A percentile compares a stretch with the other conserved stretches of the same genome.
phyloP scores from a whole-genome alignment of 2,797 vertebrate species.

The Falco biarmicus region DNA sequence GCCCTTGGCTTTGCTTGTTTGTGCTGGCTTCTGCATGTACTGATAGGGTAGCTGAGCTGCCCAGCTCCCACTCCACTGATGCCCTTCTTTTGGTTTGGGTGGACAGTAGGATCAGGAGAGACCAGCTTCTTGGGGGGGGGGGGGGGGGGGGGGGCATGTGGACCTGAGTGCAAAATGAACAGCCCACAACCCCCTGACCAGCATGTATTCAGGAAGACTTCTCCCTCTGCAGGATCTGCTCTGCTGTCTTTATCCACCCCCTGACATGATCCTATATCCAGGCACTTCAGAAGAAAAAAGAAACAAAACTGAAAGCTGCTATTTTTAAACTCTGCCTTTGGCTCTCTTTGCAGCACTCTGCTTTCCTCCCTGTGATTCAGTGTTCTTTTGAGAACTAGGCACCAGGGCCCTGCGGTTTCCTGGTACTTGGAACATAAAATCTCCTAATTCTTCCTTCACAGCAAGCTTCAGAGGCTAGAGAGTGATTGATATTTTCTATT shows the following conservation, averaged over 20 bases:
- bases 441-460: constrained; percentile 50
- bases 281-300: constrained; percentile 57
- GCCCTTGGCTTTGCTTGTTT: background rate
- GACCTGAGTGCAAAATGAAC: background rate
- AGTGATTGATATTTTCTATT: constrained; percentile 52
- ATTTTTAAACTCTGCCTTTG: constrained; percentile 49
- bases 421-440: constrained; percentile 55
- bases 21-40: background rate
- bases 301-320: constrained; percentile 56
- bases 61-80: background rate
- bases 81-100: background rate
- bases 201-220: background rate
- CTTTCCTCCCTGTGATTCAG: constrained; percentile 30
- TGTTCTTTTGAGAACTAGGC: constrained; percentile 63
- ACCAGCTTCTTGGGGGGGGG: background rate
- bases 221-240: constrained; percentile 4
- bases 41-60: background rate
- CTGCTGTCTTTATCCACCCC: constrained; percentile 35
- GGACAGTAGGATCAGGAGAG: background rate
- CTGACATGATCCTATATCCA: constrained; percentile 44
- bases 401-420: constrained; percentile 48
- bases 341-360: constrained; percentile 1
- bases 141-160: background rate
- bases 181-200: background rate
- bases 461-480: constrained; percentile 50